Conservation (phyloP, 2,113 vertebrate genomes). For the Euleptes europaea region DNA sequence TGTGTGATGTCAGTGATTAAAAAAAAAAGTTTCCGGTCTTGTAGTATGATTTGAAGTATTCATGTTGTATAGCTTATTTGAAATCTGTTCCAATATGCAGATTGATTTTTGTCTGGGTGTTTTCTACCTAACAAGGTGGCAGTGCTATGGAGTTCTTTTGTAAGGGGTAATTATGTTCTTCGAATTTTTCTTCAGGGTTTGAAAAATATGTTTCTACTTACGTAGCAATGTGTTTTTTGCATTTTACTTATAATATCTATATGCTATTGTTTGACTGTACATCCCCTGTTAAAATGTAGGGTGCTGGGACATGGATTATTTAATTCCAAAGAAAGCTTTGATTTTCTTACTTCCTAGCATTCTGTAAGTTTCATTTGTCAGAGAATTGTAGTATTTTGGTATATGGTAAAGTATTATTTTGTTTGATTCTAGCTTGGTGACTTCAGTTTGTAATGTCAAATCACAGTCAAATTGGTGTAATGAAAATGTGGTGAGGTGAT, state of each 20-base stretch:
- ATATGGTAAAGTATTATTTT: too few relatives aligned
- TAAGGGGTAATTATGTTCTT: too few relatives aligned
- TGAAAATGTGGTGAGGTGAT: neutral
- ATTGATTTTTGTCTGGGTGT: neutral
- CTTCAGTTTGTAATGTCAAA: neutral
- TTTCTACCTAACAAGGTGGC: too few relatives aligned
- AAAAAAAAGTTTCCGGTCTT: neutral
- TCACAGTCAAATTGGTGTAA: neutral
- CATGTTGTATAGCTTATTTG: neutral
- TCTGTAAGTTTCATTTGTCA: neutral
- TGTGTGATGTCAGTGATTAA: neutral
- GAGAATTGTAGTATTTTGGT: too few relatives aligned
- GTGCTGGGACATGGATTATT: neutral
- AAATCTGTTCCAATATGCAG: neutral
- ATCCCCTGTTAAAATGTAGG: neutral
- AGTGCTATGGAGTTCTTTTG: neutral
- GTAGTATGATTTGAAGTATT: neutral
- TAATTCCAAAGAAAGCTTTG: neutral
- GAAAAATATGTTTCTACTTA: neutral
- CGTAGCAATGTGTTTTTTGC: too few relatives aligned
- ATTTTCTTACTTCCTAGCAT: neutral
- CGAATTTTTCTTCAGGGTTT: neutral
- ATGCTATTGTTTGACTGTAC: too few relatives aligned
- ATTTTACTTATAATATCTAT: too few relatives aligned
- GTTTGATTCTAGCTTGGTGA: neutral